Percentiles rank a stretch among this genome's conserved stretches.
These are phyloP conservation scores for Petroica traversi DNA, from an alignment of 2,113 vertebrate genomes.

Conservation along the genomic window DNA sequence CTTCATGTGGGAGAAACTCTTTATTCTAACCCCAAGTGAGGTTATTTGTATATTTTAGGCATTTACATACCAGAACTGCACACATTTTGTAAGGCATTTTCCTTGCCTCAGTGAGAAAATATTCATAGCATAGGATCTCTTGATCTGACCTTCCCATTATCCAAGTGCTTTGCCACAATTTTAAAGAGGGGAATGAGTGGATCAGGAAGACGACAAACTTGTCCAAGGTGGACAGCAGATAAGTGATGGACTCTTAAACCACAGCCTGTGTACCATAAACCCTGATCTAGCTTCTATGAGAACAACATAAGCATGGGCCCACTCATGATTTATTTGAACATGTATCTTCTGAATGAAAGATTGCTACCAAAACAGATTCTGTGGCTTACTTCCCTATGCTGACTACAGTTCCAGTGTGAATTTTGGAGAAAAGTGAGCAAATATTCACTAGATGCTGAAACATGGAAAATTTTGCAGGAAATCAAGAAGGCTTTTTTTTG, in stretches of 20 bases:
- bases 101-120: background rate
- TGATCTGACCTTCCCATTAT: background rate
- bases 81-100: background rate
- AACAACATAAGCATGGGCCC: background rate
- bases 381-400: background rate
- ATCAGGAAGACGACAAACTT: background rate
- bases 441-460: background rate
- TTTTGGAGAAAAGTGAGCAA: background rate
- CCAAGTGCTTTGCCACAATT: background rate
- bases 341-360: background rate
- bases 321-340: background rate
- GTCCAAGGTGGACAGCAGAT: background rate
- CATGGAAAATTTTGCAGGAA: background rate
- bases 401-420: background rate
- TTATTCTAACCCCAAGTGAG: background rate
- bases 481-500: background rate
- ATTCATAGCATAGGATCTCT: background rate
- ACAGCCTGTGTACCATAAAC: background rate
- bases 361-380: background rate
- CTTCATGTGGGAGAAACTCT: background rate
- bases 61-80: background rate
- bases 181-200: background rate
- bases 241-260: background rate
- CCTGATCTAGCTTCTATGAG: background rate
- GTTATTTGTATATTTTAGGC: background rate